Percentiles rank a stretch among this genome's conserved stretches.
Evolutionary conservation across 2,113 vertebrate species (phyloP).

Genomic region (Chrysemys picta): DNA sequence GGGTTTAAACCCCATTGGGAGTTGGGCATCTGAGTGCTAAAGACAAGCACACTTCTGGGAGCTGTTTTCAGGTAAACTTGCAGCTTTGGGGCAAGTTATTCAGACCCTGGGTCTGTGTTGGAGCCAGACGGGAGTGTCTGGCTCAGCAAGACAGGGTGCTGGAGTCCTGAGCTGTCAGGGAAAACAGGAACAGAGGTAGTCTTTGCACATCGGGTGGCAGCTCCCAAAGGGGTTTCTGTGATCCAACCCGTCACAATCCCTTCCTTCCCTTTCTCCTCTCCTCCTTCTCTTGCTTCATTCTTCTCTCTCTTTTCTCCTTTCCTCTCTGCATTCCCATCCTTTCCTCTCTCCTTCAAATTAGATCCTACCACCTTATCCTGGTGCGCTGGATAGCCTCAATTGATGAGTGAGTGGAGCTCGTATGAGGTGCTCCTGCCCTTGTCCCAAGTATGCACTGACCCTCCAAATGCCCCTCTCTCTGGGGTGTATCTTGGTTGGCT

Average conservation of each 20-base stretch:
- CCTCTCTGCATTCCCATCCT: neutral
- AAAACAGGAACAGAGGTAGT: too few relatives aligned
- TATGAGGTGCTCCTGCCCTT: slow-evolving; percentile 18
- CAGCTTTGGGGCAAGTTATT: too few relatives aligned
- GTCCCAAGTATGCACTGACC: slow-evolving; percentile 31
- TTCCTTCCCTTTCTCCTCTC: neutral
- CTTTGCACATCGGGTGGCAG: too few relatives aligned
- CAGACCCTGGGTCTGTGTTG: too few relatives aligned
- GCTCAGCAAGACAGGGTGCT: too few relatives aligned
- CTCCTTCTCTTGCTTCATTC: neutral
- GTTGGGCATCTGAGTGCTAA: too few relatives aligned
- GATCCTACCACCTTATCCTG: neutral
- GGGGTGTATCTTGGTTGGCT: neutral
- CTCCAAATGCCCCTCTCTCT: slow-evolving; percentile 19
- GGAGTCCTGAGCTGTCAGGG: too few relatives aligned
- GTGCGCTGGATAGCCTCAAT: neutral
- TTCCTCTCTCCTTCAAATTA: neutral
- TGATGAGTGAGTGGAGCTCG: neutral
- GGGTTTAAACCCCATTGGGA: too few relatives aligned
- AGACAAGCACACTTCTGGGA: too few relatives aligned
- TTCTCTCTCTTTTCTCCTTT: neutral
- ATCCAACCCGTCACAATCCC: neutral
- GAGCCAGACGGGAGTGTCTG: too few relatives aligned
- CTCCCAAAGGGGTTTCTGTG: too few relatives aligned
- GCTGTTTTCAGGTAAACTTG: too few relatives aligned